These are phyloP conservation scores for Anthonomus grandis DNA, from an alignment of 1,140 invertebrate species.

Conservation along the genomic window DNA sequence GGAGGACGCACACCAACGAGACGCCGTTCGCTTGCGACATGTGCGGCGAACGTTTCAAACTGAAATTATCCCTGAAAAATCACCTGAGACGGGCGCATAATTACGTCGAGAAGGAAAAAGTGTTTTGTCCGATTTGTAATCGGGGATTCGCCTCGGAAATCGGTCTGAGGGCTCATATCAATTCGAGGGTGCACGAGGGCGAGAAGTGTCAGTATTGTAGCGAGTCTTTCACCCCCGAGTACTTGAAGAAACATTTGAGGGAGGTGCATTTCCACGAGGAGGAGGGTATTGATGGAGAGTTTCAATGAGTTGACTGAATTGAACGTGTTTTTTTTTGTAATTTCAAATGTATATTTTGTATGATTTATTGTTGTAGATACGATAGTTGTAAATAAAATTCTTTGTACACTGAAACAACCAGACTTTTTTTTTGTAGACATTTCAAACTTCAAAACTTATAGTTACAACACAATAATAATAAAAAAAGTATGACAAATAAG, in stretches of 20 bases:
- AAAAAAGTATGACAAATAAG: no score
- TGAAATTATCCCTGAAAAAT: constrained; percentile 22
- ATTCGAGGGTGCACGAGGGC: constrained; percentile 17
- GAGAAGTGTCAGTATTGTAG: constrained; percentile 20
- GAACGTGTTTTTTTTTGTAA: no score
- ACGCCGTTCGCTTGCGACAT: constrained; percentile 53
- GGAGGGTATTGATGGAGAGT: background rate
- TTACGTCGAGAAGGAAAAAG: constrained; percentile 18
- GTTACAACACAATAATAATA: no score
- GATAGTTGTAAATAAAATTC: no score
- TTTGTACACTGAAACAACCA: no score
- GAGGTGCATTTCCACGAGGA: constrained; percentile 17
- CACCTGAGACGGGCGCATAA: constrained; percentile 13
- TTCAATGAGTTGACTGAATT: background rate
- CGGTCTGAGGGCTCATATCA: constrained; percentile 19
- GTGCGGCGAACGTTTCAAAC: constrained; percentile 52
- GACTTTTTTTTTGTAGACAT: no score
- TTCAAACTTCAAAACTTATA: no score
- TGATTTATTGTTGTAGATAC: no score
- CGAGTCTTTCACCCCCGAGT: constrained; percentile 15
- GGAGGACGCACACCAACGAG: constrained; percentile 55
- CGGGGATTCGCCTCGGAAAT: constrained; percentile 16
- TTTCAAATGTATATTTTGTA: no score
- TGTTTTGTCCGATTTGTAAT: constrained; percentile 18
- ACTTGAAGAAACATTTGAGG: constrained; percentile 16